A percentile compares a stretch with the other conserved stretches of the same genome.
phyloP scores from a whole-genome alignment of 2,113 vertebrate species.

The Catharus bicknelli region DNA sequence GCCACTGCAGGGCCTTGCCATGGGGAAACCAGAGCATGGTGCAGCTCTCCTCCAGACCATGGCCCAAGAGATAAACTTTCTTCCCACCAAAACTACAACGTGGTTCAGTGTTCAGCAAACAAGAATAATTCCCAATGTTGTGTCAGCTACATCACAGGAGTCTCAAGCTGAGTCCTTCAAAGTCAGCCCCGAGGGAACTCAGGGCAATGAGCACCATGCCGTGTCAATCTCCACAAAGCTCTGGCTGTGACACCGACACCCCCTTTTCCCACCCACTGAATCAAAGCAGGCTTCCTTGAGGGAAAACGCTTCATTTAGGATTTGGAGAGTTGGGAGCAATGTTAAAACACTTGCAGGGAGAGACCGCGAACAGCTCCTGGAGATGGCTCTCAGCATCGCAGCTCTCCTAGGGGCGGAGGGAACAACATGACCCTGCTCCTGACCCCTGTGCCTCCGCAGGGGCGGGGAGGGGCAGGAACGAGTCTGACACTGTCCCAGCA shows the following conservation, averaged over 20 bases:
- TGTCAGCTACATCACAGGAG: not conserved
- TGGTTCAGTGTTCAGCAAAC: fast-evolving
- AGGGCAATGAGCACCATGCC: fast-evolving
- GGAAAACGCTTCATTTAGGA: too few relatives aligned
- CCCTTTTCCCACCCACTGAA: not conserved
- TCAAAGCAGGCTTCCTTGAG: not conserved
- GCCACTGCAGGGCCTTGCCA: fast-evolving
- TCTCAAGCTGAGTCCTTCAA: not conserved
- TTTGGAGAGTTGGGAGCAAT: not conserved
- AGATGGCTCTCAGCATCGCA: fast-evolving
- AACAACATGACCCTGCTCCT: fast-evolving
- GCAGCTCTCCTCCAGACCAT: not conserved
- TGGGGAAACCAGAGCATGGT: not conserved
- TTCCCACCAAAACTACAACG: fast-evolving
- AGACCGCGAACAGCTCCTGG: fast-evolving
- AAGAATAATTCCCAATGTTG: fast-evolving
- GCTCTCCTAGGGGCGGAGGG: fast-evolving
- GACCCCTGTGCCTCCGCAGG: fast-evolving
- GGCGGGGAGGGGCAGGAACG: fast-evolving
- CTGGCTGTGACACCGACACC: fast-evolving
- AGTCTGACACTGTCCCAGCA: fast-evolving
- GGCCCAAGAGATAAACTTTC: not conserved
- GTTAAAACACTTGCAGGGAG: fast-evolving
- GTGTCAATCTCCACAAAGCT: not conserved
- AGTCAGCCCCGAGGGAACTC: not conserved